Evolutionary conservation across 2,888 invertebrate genomes (phyloP), one percentile per base, ranked within the genome.

Genomic region (Drosophila anomalata): DNA sequence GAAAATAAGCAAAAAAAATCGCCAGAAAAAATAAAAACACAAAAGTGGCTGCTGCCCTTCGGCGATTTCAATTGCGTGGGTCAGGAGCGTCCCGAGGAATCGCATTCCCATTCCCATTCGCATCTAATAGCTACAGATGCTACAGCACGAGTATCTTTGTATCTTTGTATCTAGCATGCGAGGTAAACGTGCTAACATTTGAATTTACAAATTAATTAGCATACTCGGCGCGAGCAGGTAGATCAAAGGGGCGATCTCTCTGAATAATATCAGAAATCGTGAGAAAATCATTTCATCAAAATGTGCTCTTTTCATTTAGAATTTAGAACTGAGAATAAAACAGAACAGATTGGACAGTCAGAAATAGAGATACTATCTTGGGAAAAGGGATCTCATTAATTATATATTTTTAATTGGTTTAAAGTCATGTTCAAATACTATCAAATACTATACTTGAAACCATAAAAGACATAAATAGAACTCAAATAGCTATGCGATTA

Each of bases 11-110:
- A 22, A 6, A 54, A 26, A 17, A 17, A 51, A 39, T 9, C 50
- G 26, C 44, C 50, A 50, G 6, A 48, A 58, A 48, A 51, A 51
- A 36, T 60, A 46, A 47, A 24, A 33, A 58, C 9, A 20, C 17
- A 33, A 1, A 41, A 20, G 44, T 17, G 20, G 29, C 36, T 36
- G n/a, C 67, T 60, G 68, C 68, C 68, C 69, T 68, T 59, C 48
- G 60, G n/a, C 36, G 48, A 65, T 65, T 72, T 60, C 46, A 54
- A 60, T 79, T 79, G 82, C 73, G 79, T 79, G 65, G 79, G 76
- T 82, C 79, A 79, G 75, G 73, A 59, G 46, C 59, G 24, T 7
- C 14, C 36, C 24, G 22, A 33, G 29, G 42, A 31, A 29, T n/a
- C n/a, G n/a, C 29, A 29, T 3, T 22, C 22, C 22, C 22, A 22